Percentiles rank a stretch among this genome's conserved stretches.
phyloP scores from a whole-genome alignment of 2,888 invertebrate genomes.

The Phania funesta region DNA sequence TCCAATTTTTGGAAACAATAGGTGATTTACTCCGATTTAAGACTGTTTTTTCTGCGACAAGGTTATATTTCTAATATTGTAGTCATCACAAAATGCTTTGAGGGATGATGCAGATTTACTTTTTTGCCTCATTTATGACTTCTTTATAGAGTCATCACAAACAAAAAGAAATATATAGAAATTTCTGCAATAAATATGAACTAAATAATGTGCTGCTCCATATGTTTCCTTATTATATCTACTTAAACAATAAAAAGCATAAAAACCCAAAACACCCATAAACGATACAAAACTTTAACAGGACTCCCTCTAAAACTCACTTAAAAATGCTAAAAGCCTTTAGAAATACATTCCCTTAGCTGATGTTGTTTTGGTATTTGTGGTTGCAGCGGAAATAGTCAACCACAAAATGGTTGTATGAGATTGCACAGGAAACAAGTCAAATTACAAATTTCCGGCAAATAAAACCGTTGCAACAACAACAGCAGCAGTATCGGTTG shows the following conservation, averaged over 20 bases:
- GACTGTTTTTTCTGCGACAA: too few relatives aligned
- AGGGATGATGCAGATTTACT: too few relatives aligned
- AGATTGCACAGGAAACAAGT: slow-evolving; percentile 78
- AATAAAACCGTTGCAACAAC: slow-evolving; percentile 71
- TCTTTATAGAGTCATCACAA: too few relatives aligned
- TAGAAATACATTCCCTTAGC: slow-evolving; percentile 52
- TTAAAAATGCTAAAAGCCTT: slow-evolving; percentile 12
- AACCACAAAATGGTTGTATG: slow-evolving; percentile 75
- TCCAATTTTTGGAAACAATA: too few relatives aligned
- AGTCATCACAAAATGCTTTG: too few relatives aligned
- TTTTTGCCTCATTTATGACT: too few relatives aligned
- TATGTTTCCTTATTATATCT: slow-evolving; percentile 9
- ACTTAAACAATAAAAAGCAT: slow-evolving; percentile 53
- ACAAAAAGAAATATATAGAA: background rate
- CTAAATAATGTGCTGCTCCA: slow-evolving; percentile 37
- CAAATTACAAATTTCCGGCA: slow-evolving; percentile 80
- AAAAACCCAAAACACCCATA: background rate
- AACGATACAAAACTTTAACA: background rate
- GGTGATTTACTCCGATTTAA: too few relatives aligned
- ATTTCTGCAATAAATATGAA: background rate
- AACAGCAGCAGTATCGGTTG: slow-evolving; percentile 63
- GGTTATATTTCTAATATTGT: too few relatives aligned
- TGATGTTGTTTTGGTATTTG: slow-evolving; percentile 51
- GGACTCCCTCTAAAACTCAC: slow-evolving; percentile 14
- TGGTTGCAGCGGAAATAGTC: slow-evolving; percentile 78